A percentile compares a stretch with the other conserved stretches of the same genome.
phyloP scores from a whole-genome alignment of 2,888 invertebrate species.

The Deilephila elpenor region DNA sequence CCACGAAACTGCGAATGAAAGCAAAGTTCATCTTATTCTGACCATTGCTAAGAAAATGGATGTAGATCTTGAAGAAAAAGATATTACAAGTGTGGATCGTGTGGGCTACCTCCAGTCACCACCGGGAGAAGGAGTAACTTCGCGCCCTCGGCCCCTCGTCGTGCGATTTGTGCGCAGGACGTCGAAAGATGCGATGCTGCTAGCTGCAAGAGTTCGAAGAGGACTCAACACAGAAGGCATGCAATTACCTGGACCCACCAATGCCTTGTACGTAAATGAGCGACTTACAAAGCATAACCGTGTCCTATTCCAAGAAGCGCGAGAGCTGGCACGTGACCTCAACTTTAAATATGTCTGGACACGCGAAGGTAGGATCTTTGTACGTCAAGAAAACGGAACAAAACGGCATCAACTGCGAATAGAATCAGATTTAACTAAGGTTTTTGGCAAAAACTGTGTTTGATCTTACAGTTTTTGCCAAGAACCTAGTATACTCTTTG shows the following conservation, averaged over 20 bases:
- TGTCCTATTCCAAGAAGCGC: background rate
- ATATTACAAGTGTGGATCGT: background rate
- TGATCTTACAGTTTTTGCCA: background rate
- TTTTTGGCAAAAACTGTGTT: background rate
- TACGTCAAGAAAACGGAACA: background rate
- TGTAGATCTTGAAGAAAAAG: background rate
- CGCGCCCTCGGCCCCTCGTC: background rate
- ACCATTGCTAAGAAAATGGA: too few relatives aligned
- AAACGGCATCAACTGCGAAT: background rate
- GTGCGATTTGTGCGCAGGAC: background rate
- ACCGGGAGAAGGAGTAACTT: background rate
- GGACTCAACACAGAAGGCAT: background rate
- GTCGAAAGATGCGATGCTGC: background rate
- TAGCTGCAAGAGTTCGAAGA: background rate
- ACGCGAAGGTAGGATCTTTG: background rate
- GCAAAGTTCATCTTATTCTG: too few relatives aligned
- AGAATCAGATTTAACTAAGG: background rate
- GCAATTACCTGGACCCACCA: background rate
- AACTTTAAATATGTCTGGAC: constrained; percentile 1
- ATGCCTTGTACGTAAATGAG: background rate
- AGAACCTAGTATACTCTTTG: background rate
- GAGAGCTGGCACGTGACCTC: background rate
- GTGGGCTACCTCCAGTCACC: too few relatives aligned
- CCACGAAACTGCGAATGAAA: too few relatives aligned
- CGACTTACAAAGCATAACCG: background rate